Conservation (phyloP, 2,888 invertebrate genomes). For the Oasisia sp. region DNA sequence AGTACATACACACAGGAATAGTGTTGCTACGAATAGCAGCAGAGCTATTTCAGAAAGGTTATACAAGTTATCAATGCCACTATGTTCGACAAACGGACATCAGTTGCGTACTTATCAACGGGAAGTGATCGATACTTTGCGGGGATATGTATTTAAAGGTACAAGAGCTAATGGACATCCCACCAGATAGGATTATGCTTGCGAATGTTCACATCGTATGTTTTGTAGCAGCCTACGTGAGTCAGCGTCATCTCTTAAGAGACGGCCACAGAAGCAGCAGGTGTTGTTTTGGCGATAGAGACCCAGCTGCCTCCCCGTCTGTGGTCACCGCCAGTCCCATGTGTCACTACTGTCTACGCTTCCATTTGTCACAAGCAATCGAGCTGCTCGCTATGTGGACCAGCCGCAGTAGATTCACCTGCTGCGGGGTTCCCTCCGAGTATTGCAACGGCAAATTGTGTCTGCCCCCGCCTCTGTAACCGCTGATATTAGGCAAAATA, state of each 20-base stretch:
- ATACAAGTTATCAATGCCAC: no score
- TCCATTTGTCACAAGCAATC: neutral
- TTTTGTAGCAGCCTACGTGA: conserved; percentile 6
- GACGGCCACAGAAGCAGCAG: neutral
- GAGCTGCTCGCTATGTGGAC: neutral
- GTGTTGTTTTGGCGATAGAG: neutral
- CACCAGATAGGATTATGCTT: neutral
- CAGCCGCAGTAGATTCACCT: neutral
- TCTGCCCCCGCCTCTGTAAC: neutral
- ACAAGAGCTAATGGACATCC: neutral
- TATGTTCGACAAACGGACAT: neutral
- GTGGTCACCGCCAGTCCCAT: neutral
- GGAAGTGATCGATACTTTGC: neutral
- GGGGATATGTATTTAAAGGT: neutral
- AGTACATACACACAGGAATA: no score
- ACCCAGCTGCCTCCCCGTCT: neutral
- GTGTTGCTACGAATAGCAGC: neutral
- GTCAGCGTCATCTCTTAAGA: neutral
- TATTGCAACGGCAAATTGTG: neutral
- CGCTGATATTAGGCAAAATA: neutral
- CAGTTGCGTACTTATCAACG: neutral
- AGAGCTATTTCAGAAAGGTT: no score
- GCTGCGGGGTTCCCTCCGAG: neutral
- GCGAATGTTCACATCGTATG: neutral
- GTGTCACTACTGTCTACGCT: neutral